Evolutionary conservation across 2,797 vertebrate genomes (phyloP).

Genomic region (Muscicapa striata): DNA sequence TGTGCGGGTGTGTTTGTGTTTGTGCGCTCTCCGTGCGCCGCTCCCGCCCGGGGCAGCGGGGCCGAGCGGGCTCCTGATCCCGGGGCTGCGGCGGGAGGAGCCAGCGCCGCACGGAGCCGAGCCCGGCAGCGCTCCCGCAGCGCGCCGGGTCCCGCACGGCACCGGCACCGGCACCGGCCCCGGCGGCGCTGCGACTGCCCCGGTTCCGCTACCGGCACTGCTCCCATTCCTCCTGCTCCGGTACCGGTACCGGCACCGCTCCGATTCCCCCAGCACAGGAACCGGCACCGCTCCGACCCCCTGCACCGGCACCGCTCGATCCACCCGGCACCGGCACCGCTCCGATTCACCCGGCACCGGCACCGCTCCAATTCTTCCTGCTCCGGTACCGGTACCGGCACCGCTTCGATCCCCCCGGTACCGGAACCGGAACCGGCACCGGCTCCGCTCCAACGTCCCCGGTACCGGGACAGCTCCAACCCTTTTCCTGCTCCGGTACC

Average conservation of each 20-base stretch:
- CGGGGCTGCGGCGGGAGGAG: conserved; percentile 46
- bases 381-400: too few species aligned
- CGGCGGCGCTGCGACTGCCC: neutral
- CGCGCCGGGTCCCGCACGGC: neutral
- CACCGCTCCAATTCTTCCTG: neutral
- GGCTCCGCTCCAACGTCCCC: too few species aligned
- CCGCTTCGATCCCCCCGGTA: too few species aligned
- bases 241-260: neutral
- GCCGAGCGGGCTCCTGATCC: neutral
- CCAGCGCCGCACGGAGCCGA: neutral
- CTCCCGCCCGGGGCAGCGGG: neutral
- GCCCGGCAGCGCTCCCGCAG: neutral
- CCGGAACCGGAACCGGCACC: too few species aligned
- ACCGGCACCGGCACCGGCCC: neutral
- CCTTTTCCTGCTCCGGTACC: too few species aligned
- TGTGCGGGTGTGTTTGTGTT: fast-evolving
- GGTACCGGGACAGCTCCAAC: too few species aligned
- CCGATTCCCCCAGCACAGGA: neutral
- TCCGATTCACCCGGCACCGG: neutral
- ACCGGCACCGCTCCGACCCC: too few species aligned
- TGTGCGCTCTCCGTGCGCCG: neutral
- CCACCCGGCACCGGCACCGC: neutral
- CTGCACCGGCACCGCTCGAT: too few species aligned
- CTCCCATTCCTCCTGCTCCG: fast-evolving
- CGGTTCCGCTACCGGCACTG: neutral